A percentile compares a stretch with the other conserved stretches of the same genome.
These are phyloP conservation scores for Ophioninae sp. DNA, from an alignment of 2,888 invertebrate genomes.

Conservation along the genomic window DNA sequence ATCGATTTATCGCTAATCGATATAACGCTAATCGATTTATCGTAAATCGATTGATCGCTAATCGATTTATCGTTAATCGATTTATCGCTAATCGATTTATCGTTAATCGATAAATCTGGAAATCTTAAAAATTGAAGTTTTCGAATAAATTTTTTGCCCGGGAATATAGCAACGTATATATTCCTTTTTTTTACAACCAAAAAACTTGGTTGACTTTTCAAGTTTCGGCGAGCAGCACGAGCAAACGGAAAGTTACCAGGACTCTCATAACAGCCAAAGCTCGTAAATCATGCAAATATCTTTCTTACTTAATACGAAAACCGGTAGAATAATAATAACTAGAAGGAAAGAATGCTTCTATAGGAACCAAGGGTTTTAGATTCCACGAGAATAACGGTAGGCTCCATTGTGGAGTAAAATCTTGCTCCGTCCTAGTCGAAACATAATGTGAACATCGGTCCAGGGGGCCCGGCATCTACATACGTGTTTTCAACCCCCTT, in stretches of 20 bases:
- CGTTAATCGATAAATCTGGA: too few species aligned
- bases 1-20: too few species aligned
- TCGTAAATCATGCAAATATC: neutral
- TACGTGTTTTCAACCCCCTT: constrained; percentile 70
- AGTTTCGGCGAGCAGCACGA: neutral
- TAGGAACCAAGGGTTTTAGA: constrained; percentile 72
- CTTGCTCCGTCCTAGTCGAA: constrained; percentile 63
- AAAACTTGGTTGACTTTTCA: neutral
- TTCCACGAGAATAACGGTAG: constrained; percentile 76
- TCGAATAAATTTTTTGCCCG: neutral
- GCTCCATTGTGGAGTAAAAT: constrained; percentile 70
- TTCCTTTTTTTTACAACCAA: neutral
- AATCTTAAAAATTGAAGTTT: too few species aligned
- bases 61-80: too few species aligned
- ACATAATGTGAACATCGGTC: constrained; percentile 75
- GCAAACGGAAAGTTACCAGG: neutral
- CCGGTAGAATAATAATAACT: constrained; percentile 38
- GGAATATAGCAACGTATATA: neutral
- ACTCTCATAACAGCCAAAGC: neutral
- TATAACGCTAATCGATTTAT: too few species aligned
- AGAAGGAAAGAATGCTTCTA: constrained; percentile 73
- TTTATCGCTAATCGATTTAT: too few species aligned
- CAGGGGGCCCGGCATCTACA: constrained; percentile 73
- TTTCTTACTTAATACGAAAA: neutral
- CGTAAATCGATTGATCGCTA: too few species aligned